Base-by-base conservation (phyloP, 2,797 vertebrate species). In the Crypturellus tataupa region DNA sequence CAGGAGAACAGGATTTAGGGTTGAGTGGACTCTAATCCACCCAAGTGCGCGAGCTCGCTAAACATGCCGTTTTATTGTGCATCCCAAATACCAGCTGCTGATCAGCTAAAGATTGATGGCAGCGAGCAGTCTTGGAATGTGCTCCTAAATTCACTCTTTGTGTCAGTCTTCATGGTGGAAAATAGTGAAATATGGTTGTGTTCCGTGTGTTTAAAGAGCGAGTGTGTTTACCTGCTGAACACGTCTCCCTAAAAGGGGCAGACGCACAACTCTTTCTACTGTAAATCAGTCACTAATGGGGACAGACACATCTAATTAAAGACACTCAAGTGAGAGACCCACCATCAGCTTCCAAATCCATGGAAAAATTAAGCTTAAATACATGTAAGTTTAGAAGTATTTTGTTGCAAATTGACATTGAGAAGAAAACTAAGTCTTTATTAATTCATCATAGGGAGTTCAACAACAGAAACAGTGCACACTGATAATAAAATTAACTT, bases 141-240 rank as follows among this genome's bases (percentile, higher is more conserved):
- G 91, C 86, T 91, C 77, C 82, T 95, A 96, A 96, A 95, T 93
- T 96, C 89, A 40, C 60, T 93, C 94, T 93, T 95, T 96, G 93
- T 96, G 90, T 93, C 78, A 85, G 83, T 90, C 91, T 80, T 88
- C 71, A 17, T 77, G 83, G 83, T 94, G 87, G 0, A 3, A 84
- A 90, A 79, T 60, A 86, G 75, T 94, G 95, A 96, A 94, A 93
- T 86, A 84, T 0, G 6, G 82, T 91, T 82, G 64, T 10, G 2
- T 88, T 86, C 46, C 73, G 47, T 85, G 76, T 95, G 89, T 94
- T 94, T 95, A 67, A 91, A 75, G 40, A 95, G 60, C 68, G 68
- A 80, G 65, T 16, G 2, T 69, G 29, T 56, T 75, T 88, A 14
- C 64, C 35, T 69, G 9, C 58, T 24, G 82, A 86, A 65, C 63